Evolutionary conservation across 2,888 invertebrate genomes (phyloP).

Genomic region (Therioaphis trifolii): DNA sequence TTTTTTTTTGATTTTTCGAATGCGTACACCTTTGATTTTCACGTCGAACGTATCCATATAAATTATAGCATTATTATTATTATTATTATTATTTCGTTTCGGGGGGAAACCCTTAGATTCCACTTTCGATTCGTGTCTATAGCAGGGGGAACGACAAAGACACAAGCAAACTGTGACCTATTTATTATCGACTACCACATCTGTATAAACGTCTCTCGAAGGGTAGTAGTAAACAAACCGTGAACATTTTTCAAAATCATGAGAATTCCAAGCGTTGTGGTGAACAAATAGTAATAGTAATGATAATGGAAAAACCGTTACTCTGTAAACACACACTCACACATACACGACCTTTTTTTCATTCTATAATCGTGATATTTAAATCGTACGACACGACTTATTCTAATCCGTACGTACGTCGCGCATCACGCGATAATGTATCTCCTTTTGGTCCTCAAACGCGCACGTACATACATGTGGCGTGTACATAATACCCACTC

Average conservation of each 20-base stretch:
- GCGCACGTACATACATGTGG: background rate
- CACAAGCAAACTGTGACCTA: conserved; percentile 25
- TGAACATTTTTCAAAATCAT: conserved; percentile 60
- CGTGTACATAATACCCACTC: conserved; percentile 31
- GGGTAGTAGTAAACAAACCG: conserved; percentile 58
- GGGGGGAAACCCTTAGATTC: conserved; percentile 8
- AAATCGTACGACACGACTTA: conserved; percentile 51
- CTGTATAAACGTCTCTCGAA: conserved; percentile 7
- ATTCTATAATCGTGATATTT: conserved; percentile 47
- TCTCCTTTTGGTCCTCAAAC: background rate
- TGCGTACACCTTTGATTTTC: background rate
- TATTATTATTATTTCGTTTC: background rate
- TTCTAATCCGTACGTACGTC: conserved; percentile 16
- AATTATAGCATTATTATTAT: background rate
- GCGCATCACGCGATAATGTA: background rate
- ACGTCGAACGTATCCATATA: background rate
- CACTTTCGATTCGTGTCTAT: background rate
- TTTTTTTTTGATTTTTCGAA: background rate
- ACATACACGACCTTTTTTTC: conserved; percentile 11
- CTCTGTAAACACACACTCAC: conserved; percentile 35
- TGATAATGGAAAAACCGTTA: conserved; percentile 48
- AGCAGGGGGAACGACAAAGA: background rate
- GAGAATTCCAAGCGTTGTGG: conserved; percentile 49
- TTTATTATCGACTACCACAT: conserved; percentile 47
- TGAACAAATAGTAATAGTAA: conserved; percentile 23